Evolutionary conservation across 2,113 vertebrate genomes (phyloP), one percentile per base, ranked within the genome.

Genomic region (Pithys albifrons): DNA sequence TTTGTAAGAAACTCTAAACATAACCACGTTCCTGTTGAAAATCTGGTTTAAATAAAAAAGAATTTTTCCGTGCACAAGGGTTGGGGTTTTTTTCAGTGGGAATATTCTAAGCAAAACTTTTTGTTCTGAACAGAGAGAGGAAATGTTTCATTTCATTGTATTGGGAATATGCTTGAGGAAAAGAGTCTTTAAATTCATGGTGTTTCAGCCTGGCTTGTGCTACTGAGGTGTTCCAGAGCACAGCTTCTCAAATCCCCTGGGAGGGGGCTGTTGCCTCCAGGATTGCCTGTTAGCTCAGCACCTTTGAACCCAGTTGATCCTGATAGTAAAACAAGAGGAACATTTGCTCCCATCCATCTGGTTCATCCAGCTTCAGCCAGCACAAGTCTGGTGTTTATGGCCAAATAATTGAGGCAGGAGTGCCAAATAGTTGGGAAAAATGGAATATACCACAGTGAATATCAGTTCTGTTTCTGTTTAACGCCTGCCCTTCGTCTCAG

Each of bases 41-140:
- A 92, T 95, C 80, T 97, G 93, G 45, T 96, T 96, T 94, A 74
- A 80, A 96, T 95, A 51, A 91, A 78, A 59, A 10, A 81, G 55
- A 85, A 86, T 7, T 51, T 73, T 96, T 96, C 95, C 72, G 46
- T 74, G n/a, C 28, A 18, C 3, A 39, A 72, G 2, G 0, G 24
- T 79, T 88, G 43, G 25, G 1, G 8, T n/a, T 57, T 80, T 67
- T 82, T 93, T 85, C 55, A 45, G 73, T 83, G 65, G 55, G 39
- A 91, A 28, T 85, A 79, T 74, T 78, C 81, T 79, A 58, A 74
- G 85, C 51, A 77, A 85, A 96, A 70, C 71, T 49, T 89, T 49
- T 91, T 96, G 88, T 94, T 96, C 93, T 77, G 71, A 85, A 43
- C 59, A 73, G 67, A 85, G 75, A 85, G 73, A 89, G 75, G 67